Evolutionary conservation across 2,888 invertebrate genomes (phyloP), one percentile per base, ranked within the genome.

Genomic region (Catocala sponsa): DNA sequence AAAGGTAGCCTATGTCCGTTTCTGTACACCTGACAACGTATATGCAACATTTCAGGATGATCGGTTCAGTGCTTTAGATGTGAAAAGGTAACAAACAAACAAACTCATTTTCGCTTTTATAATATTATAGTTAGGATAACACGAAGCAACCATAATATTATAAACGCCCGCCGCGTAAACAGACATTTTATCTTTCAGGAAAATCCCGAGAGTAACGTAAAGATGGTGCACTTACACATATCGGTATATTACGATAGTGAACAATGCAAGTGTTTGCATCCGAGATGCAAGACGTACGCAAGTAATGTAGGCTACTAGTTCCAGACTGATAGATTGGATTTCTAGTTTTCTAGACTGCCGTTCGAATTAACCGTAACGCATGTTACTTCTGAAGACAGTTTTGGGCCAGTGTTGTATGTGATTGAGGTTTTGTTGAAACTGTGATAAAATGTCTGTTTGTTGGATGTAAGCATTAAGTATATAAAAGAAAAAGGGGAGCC

Each of bases 281-380:
- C 4, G 32, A 50, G 67, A 65, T 63, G 70, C 61, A 74, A 25
- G 35, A 58, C 41, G 46, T 42, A 55, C 53, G 68, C 63, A 55
- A 38, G 50, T 55, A 48, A 56, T 48, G 56, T 56, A 78, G 83
- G 84, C 74, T 85, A 82, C 78, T 81, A 83, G 80, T 77, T 82
- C 78, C 80, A 83, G 84, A 75, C 81, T 60, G 46, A 55, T 72
- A 83, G 83, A 87, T 86, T 80, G 78, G 76, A 82, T 87, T 82
- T 86, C 88, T 87, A 88, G 89, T 88, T 89, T 80, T 84, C 82
- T 82, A 84, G 82, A 80, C 76, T 81, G 79, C 78, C 76, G 82
- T 83, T 82, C 77, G 81, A 77, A 80, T 82, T 81, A 81, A 84
- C 82, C 65, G 86, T 81, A 80, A 76, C 72, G 79, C 65, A 73